phyloP scores from a whole-genome alignment of 2,888 invertebrate genomes.

The Napeogenes sylphis region DNA sequence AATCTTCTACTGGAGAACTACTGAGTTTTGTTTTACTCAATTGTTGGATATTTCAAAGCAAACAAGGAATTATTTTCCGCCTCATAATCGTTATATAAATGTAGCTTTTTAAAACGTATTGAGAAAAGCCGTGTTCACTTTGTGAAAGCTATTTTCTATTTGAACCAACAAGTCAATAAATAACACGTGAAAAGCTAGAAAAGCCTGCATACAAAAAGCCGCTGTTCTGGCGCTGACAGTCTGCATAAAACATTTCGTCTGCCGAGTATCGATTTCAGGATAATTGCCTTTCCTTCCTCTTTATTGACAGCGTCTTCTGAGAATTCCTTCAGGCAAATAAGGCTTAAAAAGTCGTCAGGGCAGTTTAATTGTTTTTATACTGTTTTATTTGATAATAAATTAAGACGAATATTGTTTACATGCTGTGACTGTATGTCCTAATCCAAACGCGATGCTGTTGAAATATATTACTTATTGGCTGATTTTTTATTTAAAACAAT shows the following conservation, averaged over 20 bases:
- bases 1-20: not conserved
- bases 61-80: not conserved
- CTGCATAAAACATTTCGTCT: slow-evolving; percentile 33
- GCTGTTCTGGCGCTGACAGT: slow-evolving; percentile 14
- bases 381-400: not conserved
- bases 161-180: slow-evolving; percentile 4
- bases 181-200: slow-evolving; percentile 11
- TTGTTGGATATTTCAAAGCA: not conserved
- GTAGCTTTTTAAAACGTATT: not conserved
- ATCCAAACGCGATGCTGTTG: too few species aligned
- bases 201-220: slow-evolving; percentile 22
- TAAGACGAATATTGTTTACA: too few species aligned
- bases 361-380: slow-evolving; percentile 4
- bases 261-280: slow-evolving; percentile 49
- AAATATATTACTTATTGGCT: too few species aligned
- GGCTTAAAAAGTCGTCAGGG: slow-evolving; percentile 22
- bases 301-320: slow-evolving; percentile 50
- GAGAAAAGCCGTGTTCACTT: not conserved
- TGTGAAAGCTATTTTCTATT: not conserved
- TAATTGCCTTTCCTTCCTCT: slow-evolving; percentile 63
- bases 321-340: slow-evolving; percentile 29
- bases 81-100: too few species aligned
- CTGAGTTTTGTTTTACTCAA: not conserved
- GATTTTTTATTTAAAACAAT: too few species aligned
- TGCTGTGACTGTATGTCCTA: too few species aligned